These are phyloP conservation scores for Pardalotus punctatus DNA, from an alignment of 2,113 vertebrate genomes.

Conservation along the genomic window DNA sequence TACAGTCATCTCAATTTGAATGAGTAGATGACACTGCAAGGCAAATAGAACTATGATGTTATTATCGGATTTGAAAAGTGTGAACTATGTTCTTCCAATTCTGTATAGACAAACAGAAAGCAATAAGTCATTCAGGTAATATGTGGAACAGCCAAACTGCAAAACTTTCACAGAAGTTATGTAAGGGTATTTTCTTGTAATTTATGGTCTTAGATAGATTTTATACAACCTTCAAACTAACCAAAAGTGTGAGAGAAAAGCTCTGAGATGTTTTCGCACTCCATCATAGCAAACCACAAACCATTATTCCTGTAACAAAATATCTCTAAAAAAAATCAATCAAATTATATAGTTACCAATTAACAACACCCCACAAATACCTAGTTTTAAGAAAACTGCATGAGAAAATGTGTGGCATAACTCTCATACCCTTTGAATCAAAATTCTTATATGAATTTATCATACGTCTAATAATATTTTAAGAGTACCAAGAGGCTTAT, in stretches of 20 bases:
- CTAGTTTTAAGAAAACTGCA: neutral
- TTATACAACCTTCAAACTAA: neutral
- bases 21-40: neutral
- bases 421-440: neutral
- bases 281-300: neutral
- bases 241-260: neutral
- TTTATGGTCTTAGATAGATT: neutral
- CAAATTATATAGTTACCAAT: neutral
- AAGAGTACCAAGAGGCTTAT: neutral
- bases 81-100: neutral
- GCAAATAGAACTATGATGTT: neutral
- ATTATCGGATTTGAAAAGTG: neutral
- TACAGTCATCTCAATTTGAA: neutral
- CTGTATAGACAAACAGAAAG: neutral
- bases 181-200: neutral
- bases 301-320: neutral
- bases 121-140: neutral
- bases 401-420: neutral
- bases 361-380: neutral
- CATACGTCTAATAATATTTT: neutral
- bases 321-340: neutral
- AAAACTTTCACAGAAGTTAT: neutral
- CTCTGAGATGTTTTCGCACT: neutral
- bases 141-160: neutral
- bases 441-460: neutral